These are phyloP conservation scores for Platypus cylindrus DNA, from an alignment of 2,888 invertebrate species.

Conservation along the genomic window DNA sequence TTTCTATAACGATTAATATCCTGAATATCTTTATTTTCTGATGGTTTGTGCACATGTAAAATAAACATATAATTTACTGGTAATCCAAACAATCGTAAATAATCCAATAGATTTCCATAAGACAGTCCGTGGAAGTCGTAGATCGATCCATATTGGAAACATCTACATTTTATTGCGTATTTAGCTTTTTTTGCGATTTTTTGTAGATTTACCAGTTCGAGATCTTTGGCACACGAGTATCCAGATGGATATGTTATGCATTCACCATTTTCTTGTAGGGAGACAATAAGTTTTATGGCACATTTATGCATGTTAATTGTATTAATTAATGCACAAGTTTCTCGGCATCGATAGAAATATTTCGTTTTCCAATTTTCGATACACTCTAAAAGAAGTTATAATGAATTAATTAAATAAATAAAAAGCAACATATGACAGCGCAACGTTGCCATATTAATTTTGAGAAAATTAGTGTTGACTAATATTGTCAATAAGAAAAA, in stretches of 20 bases:
- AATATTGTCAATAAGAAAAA: too few species aligned
- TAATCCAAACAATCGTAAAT: constrained; percentile 11
- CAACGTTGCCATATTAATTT: too few species aligned
- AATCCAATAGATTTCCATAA: constrained; percentile 19
- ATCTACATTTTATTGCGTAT: constrained; percentile 10
- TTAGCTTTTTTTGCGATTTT: constrained; percentile 16
- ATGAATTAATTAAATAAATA: too few species aligned
- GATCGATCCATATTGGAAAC: constrained; percentile 15
- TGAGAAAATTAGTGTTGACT: too few species aligned
- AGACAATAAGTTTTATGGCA: constrained; percentile 17
- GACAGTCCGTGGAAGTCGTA: constrained; percentile 15
- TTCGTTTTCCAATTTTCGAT: constrained; percentile 19
- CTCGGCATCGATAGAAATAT: constrained; percentile 11
- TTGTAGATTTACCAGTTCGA: constrained; percentile 14
- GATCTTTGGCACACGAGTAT: constrained; percentile 4
- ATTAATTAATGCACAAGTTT: constrained; percentile 13
- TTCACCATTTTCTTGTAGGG: constrained; percentile 18
- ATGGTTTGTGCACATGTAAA: constrained; percentile 16
- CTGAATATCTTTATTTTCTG: constrained; percentile 3
- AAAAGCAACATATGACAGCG: too few species aligned
- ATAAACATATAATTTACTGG: constrained; percentile 17
- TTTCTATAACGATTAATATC: too few species aligned
- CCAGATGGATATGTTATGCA: constrained; percentile 19
- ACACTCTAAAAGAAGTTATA: constrained; percentile 11
- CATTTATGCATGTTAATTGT: constrained; percentile 11